A percentile compares a stretch with the other conserved stretches of the same genome.
Evolutionary conservation across 2,113 vertebrate species (phyloP).

Genomic region (Salvelinus namaycush): DNA sequence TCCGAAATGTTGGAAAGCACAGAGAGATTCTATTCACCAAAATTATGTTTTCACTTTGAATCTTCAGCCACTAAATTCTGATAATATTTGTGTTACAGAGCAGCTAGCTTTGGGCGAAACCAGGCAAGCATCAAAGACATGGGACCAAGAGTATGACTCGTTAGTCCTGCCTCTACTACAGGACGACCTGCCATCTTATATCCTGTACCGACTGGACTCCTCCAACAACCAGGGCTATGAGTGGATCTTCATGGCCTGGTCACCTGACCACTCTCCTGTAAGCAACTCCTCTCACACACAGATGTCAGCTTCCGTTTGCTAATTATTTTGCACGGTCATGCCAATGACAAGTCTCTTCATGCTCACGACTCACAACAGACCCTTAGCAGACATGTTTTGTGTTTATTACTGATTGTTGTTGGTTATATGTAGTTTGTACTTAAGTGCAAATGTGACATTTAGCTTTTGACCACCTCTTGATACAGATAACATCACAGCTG

Average conservation of each 20-base stretch:
- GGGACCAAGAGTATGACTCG: slow-evolving; percentile 85
- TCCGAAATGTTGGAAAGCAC: too few relatives aligned
- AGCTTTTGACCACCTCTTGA: too few relatives aligned
- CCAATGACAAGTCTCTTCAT: neutral
- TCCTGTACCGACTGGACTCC: slow-evolving; percentile 87
- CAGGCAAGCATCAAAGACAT: slow-evolving; percentile 71
- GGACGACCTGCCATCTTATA: slow-evolving; percentile 83
- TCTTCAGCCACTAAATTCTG: neutral
- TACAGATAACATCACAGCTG: too few relatives aligned
- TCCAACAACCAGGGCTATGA: slow-evolving; percentile 88
- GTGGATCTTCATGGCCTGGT: slow-evolving; percentile 90
- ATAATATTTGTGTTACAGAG: slow-evolving; percentile 64
- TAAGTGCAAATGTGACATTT: too few relatives aligned
- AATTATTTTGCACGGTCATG: neutral
- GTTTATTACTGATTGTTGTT: too few relatives aligned
- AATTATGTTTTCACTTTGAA: neutral
- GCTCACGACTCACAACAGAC: neutral
- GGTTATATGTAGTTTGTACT: too few relatives aligned
- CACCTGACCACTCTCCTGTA: slow-evolving; percentile 86
- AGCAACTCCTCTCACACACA: slow-evolving; percentile 47
- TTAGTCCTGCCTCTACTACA: slow-evolving; percentile 83
- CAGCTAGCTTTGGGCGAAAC: slow-evolving; percentile 80
- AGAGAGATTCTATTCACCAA: neutral
- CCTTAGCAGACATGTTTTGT: neutral
- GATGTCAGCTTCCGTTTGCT: neutral